Evolutionary conservation across 1,140 invertebrate genomes (phyloP).

Genomic region (Amphibalanus amphitrite): DNA sequence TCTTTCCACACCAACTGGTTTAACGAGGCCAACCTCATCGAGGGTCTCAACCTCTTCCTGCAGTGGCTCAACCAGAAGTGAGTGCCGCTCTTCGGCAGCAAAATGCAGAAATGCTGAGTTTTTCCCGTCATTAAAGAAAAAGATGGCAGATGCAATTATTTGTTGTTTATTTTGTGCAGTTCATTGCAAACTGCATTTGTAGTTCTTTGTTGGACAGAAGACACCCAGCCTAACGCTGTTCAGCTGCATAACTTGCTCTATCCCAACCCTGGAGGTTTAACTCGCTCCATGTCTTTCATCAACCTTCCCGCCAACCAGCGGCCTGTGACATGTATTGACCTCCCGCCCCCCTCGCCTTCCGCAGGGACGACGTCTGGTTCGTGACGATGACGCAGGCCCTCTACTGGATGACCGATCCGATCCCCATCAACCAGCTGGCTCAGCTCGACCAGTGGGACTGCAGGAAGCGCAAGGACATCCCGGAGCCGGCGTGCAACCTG

Average conservation of each 20-base stretch:
- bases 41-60: conserved; percentile 68
- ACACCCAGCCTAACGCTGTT: neutral
- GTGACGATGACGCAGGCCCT: conserved; percentile 77
- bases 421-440: conserved; percentile 42
- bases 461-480: conserved; percentile 35
- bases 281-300: neutral
- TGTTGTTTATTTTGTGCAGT: neutral
- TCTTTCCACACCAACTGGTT: conserved; percentile 91
- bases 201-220: neutral
- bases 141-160: neutral
- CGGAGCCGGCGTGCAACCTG: conserved; percentile 48
- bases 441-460: conserved; percentile 66
- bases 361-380: conserved; percentile 55
- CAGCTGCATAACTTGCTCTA: neutral
- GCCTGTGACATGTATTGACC: neutral
- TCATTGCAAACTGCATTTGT: neutral
- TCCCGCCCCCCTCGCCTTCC: too few relatives aligned
- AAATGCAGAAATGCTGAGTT: too few relatives aligned
- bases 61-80: conserved; percentile 45
- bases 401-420: conserved; percentile 77
- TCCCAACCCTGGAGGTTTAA: too few relatives aligned
- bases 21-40: conserved; percentile 66
- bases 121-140: neutral
- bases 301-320: neutral
- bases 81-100: neutral